These are phyloP conservation scores for Blastobasis adustella DNA, from an alignment of 2,888 invertebrate species.

Conservation along the genomic window DNA sequence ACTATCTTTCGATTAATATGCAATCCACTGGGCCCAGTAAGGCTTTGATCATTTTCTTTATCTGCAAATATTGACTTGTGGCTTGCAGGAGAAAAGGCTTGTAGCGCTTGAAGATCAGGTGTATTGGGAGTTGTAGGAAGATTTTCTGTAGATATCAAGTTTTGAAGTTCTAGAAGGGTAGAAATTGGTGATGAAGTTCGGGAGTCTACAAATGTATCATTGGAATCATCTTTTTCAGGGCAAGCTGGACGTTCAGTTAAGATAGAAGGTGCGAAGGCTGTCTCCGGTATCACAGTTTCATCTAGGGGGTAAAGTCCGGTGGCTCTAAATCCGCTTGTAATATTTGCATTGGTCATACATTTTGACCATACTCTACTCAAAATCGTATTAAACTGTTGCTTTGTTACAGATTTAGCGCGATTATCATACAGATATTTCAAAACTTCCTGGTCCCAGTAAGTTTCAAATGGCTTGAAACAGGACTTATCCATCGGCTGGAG, in stretches of 20 bases:
- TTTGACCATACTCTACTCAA: not conserved
- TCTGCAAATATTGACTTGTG: not conserved
- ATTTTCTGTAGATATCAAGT: not conserved
- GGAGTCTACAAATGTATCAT: not conserved
- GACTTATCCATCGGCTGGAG: conserved; percentile 15
- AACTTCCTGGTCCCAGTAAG: not conserved
- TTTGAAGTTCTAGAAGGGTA: too few relatives aligned
- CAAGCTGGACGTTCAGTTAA: not conserved
- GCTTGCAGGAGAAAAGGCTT: not conserved
- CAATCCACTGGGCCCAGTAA: conserved; percentile 2
- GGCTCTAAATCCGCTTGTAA: not conserved
- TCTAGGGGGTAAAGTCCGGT: not conserved
- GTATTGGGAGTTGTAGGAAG: conserved; percentile 1
- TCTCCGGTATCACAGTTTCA: conserved; percentile 1
- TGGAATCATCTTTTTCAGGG: not conserved
- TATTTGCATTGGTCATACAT: not conserved
- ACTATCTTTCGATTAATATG: not conserved
- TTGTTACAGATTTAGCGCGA: not conserved
- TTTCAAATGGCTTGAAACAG: conserved; percentile 1
- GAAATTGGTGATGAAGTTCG: not conserved
- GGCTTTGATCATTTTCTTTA: not conserved
- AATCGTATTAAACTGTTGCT: not conserved
- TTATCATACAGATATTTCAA: not conserved
- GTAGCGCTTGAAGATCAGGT: conserved; percentile 3
- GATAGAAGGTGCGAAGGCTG: conserved; percentile 1